Conservation (phyloP, 2,888 invertebrate genomes). For the Ochropacha duplaris region DNA sequence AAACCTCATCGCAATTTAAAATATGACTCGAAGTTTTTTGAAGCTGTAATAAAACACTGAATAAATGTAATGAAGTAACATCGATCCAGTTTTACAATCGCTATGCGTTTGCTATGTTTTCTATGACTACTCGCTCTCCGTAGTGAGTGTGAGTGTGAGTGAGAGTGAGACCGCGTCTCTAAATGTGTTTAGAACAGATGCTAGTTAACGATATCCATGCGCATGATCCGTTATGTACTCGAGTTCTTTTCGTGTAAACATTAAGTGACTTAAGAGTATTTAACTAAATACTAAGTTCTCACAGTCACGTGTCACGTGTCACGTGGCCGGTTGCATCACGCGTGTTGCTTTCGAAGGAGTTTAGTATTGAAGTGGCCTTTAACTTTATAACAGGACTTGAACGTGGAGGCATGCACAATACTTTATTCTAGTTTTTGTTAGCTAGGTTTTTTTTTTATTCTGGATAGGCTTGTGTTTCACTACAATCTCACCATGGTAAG, state of each 20-base stretch:
- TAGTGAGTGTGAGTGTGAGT: no score
- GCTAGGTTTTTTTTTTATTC: no score
- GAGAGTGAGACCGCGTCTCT: background rate
- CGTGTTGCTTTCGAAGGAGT: background rate
- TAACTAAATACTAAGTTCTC: background rate
- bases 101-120: no score
- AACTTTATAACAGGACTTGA: background rate
- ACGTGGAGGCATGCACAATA: background rate
- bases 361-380: background rate
- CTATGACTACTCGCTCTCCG: no score
- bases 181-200: slow-evolving; percentile 25
- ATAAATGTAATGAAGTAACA: no score
- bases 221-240: slow-evolving; percentile 12
- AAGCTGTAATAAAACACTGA: no score
- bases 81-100: no score
- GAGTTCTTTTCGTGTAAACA: background rate
- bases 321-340: background rate
- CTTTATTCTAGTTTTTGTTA: no score
- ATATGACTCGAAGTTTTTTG: no score
- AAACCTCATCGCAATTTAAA: no score
- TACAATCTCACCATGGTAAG: no score
- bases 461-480: no score
- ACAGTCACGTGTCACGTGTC: background rate
- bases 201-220: slow-evolving; percentile 18
- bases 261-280: background rate